A percentile compares a stretch with the other conserved stretches of the same genome.
Evolutionary conservation across 2,888 invertebrate species (phyloP).

Genomic region (Incurvaria masculella): DNA sequence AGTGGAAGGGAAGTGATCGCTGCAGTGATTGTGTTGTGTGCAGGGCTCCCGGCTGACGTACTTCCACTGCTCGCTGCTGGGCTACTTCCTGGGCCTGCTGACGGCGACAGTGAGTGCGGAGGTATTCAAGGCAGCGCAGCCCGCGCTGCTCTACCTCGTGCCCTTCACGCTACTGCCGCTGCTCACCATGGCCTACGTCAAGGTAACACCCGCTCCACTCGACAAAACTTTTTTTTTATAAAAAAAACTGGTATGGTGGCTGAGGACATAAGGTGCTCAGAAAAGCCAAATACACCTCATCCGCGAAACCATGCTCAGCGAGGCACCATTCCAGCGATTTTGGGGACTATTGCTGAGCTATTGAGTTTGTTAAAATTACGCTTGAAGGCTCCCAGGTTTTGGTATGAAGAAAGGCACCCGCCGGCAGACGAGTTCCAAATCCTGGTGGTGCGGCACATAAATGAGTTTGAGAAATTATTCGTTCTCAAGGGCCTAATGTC

Average conservation of each 20-base stretch:
- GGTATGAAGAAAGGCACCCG: too few relatives aligned
- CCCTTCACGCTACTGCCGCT: slow-evolving; percentile 96
- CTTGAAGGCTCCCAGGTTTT: neutral
- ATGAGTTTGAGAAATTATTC: too few relatives aligned
- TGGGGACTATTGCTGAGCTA: too few relatives aligned
- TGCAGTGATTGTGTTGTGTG: too few relatives aligned
- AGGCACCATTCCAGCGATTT: neutral
- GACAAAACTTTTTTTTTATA: neutral
- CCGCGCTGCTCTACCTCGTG: slow-evolving; percentile 94
- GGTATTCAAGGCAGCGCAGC: slow-evolving; percentile 97
- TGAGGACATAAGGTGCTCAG: too few relatives aligned
- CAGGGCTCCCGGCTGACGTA: slow-evolving; percentile 76
- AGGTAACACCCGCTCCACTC: slow-evolving; percentile 61
- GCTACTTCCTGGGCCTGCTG: slow-evolving; percentile 94
- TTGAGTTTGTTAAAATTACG: too few relatives aligned
- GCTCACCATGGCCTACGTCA: slow-evolving; percentile 96
- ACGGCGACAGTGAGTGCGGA: slow-evolving; percentile 97
- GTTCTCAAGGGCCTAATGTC: too few relatives aligned
- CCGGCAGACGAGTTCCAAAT: too few relatives aligned
- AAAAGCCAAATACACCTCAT: too few relatives aligned
- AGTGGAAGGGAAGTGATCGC: too few relatives aligned
- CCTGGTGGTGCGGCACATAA: neutral
- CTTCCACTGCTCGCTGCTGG: slow-evolving; percentile 97
- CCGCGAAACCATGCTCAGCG: too few relatives aligned
- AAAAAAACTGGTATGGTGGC: neutral